These are phyloP conservation scores for Schizaphis graminum DNA, from an alignment of 2,888 invertebrate species.

Conservation along the genomic window DNA sequence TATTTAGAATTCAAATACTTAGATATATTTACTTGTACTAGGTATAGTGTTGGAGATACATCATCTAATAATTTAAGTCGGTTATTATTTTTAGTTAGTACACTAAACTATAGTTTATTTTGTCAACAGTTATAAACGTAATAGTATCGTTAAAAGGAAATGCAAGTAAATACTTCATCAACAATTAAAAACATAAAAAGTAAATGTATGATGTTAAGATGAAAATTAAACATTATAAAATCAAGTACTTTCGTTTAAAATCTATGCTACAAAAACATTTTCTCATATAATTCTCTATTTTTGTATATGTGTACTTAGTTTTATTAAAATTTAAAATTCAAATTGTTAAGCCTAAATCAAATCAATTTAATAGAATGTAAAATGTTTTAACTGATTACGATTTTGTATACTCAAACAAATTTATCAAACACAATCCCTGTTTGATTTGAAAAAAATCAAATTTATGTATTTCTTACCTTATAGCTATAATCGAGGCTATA, in stretches of 20 bases:
- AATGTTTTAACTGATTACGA: background rate
- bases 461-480: background rate
- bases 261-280: background rate
- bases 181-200: background rate
- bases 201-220: background rate
- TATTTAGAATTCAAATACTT: background rate
- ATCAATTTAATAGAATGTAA: background rate
- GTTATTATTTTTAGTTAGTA: background rate
- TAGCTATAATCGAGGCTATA: too few species aligned
- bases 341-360: background rate
- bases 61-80: background rate
- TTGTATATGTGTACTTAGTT: background rate
- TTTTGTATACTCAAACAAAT: background rate
- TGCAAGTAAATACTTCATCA: background rate
- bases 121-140: background rate
- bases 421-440: background rate
- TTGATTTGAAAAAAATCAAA: background rate
- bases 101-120: background rate
- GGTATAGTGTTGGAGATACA: background rate
- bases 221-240: background rate
- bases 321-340: background rate
- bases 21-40: background rate
- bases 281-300: background rate
- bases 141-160: background rate
- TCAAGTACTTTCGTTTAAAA: background rate